These are phyloP conservation scores for Blomia tropicalis DNA, from an alignment of 2,888 invertebrate species.

Conservation along the genomic window DNA sequence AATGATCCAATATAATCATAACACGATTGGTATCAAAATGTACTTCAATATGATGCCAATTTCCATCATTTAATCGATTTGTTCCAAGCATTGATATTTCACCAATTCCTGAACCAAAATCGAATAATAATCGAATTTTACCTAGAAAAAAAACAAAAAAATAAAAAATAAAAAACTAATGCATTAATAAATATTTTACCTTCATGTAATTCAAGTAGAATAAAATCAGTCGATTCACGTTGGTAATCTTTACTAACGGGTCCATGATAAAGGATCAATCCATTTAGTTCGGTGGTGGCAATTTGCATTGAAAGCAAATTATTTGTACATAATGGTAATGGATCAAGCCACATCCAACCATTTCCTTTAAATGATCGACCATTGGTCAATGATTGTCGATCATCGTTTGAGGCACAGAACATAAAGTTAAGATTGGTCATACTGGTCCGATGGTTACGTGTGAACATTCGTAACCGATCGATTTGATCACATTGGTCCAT, in stretches of 20 bases:
- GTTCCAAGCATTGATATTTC: conserved; percentile 52
- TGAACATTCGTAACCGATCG: not conserved
- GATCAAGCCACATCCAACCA: conserved; percentile 80
- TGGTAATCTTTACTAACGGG: conserved; percentile 41
- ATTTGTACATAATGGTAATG: conserved; percentile 68
- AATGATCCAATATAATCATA: conserved; percentile 76
- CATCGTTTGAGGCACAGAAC: conserved; percentile 29
- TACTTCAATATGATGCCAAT: conserved; percentile 71
- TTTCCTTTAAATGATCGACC: conserved; percentile 68
- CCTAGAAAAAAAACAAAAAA: not conserved
- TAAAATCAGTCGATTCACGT: conserved; percentile 50
- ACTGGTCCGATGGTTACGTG: not conserved
- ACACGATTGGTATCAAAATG: conserved; percentile 49
- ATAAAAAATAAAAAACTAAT: not conserved
- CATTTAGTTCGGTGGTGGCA: conserved; percentile 55
- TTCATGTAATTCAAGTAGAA: conserved; percentile 65
- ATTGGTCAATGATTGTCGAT: conserved; percentile 39
- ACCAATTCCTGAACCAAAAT: conserved; percentile 69
- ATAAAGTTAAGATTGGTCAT: not conserved
- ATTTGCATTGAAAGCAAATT: conserved; percentile 66
- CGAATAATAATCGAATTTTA: conserved; percentile 50
- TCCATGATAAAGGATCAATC: conserved; percentile 76
- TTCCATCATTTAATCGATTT: conserved; percentile 56
- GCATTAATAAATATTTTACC: conserved; percentile 44
- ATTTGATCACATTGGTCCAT: not conserved